Evolutionary conservation across 2,797 vertebrate genomes (phyloP), one percentile per base, ranked within the genome.

Genomic region (Danio albolineatus): DNA sequence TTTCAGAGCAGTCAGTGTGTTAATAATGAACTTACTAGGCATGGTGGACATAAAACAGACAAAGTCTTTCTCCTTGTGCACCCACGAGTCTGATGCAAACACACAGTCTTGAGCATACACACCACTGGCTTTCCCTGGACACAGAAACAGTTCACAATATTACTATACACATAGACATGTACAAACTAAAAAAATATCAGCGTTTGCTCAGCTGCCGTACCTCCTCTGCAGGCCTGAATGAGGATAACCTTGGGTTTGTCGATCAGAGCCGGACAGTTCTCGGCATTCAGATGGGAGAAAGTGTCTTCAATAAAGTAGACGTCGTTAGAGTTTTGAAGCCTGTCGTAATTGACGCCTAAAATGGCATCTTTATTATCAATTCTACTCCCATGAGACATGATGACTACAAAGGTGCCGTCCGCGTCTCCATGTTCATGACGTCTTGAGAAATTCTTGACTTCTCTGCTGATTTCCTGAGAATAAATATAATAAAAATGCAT

Each of bases 281-380:
- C 6, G 0, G 48, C 39, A 51, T 41, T 54, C 38, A 71, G 28
- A 19, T 7, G 4, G 2, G 16, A 17, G 49, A 71, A 71, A 48
- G n/a, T 14, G 0, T 54, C 0, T 0, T 71, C 67, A 14, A 71
- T 19, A 54, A 17, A 56, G 67, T n/a, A 71, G 67, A 8, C 0
- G 21, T 54, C 67, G 0, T n/a, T 0, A 0, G 13, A 2, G 6
- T 38, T 19, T 19, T 43, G 0, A 14, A 0, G 1, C 7, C 0
- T 0, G 21, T 54, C 67, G 0, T n/a, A 13, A 1, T 13, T 0
- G 70, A 44, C 38, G 10, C 70, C 53, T 72, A 44, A 1, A 72
- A 72, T 44, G 38, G 53, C 70, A 44, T 72, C 70, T 72, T 10
- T 72, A 57, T 72, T 72, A 0, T 10, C 0, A 0, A 57, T 16